Conservation (phyloP, 2,113 vertebrate genomes). For the Laticauda colubrina region DNA sequence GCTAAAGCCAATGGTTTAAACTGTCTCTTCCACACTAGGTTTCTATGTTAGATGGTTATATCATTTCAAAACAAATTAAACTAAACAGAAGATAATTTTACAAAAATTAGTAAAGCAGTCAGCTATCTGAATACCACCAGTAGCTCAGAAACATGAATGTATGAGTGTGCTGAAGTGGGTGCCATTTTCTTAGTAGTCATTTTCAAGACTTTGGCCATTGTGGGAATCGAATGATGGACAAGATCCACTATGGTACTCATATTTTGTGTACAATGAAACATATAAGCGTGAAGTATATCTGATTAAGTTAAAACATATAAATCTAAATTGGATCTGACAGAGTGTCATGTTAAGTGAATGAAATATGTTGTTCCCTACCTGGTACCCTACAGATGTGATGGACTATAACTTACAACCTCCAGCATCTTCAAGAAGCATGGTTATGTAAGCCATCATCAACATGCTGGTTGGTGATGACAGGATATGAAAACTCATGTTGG, state of each 20-base stretch:
- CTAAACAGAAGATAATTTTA: background rate
- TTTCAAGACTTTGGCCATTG: background rate
- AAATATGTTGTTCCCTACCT: background rate
- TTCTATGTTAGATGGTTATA: background rate
- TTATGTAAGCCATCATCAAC: background rate
- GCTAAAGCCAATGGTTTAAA: background rate
- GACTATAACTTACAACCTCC: background rate
- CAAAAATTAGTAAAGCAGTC: background rate
- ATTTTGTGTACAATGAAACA: background rate
- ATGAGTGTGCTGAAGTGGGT: background rate
- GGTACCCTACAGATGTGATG: background rate
- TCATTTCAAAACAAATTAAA: background rate
- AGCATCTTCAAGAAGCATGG: background rate
- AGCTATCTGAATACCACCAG: background rate
- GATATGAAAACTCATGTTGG: no score
- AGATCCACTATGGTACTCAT: background rate
- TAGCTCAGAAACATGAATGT: background rate
- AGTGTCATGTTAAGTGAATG: background rate
- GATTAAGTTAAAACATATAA: background rate
- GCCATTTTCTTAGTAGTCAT: background rate
- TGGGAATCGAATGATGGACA: background rate
- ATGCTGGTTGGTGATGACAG: background rate
- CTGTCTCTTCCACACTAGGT: background rate
- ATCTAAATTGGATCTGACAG: background rate
- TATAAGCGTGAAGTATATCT: background rate